Conservation (phyloP, 2,888 invertebrate species). For the Campaea margaritaria region DNA sequence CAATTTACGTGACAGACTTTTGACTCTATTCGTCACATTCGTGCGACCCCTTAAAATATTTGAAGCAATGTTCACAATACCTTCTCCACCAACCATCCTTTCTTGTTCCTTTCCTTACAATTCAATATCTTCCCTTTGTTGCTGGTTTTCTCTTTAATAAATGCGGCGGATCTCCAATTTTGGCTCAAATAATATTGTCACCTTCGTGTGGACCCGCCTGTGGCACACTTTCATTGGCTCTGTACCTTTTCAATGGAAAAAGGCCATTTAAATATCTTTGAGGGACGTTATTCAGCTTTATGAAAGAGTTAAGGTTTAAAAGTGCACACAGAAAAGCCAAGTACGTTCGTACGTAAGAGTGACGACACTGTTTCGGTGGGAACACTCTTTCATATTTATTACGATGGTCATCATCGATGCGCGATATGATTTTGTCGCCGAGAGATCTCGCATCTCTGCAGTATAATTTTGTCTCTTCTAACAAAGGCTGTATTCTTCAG, state of each 20-base stretch:
- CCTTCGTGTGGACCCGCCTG: slow-evolving; percentile 58
- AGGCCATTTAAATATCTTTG: slow-evolving; percentile 42
- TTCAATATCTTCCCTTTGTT: slow-evolving; percentile 85
- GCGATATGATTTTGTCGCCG: no score
- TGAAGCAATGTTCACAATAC: neutral
- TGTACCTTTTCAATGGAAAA: slow-evolving; percentile 26
- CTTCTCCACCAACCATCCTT: slow-evolving; percentile 50
- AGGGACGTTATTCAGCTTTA: slow-evolving; percentile 32
- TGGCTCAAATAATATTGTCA: slow-evolving; percentile 82
- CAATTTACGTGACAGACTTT: no score
- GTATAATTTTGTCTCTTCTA: no score
- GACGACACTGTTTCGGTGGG: no score
- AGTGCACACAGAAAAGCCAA: no score
- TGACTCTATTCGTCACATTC: no score
- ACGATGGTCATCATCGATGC: no score
- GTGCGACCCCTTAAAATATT: neutral
- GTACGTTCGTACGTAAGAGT: no score
- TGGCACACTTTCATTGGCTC: slow-evolving; percentile 51
- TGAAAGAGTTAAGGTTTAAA: slow-evolving; percentile 10
- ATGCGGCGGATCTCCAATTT: slow-evolving; percentile 78
- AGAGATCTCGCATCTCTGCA: no score
- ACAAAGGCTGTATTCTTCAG: no score
- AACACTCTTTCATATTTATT: no score
- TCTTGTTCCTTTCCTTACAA: slow-evolving; percentile 69
- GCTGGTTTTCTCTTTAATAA: slow-evolving; percentile 83